Percentiles rank a stretch among this genome's conserved stretches.
Conservation (phyloP, 2,797 vertebrate genomes). For the Octomys mimax region DNA sequence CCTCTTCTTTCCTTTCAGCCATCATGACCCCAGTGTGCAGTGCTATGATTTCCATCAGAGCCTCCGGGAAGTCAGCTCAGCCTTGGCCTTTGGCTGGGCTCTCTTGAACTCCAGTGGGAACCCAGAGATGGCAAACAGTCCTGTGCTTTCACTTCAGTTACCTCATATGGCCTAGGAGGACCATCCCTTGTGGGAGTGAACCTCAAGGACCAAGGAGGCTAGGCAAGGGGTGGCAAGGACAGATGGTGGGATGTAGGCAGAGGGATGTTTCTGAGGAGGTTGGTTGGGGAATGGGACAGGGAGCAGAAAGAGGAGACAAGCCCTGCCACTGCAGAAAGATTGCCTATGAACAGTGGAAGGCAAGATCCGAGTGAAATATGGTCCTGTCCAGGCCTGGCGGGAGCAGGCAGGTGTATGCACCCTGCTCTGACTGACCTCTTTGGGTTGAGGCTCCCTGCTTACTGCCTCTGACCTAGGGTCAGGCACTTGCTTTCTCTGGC, state of each 20-base stretch:
- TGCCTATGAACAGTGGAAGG: background rate
- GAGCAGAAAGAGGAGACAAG: background rate
- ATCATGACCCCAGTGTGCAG: background rate
- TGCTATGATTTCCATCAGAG: background rate
- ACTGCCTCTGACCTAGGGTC: background rate
- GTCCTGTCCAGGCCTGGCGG: background rate
- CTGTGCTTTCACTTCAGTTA: background rate
- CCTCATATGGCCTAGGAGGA: background rate
- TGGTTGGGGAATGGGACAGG: background rate
- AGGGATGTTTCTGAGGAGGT: too few relatives aligned
- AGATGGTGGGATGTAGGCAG: background rate
- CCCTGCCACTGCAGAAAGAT: background rate
- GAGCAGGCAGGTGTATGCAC: accelerated
- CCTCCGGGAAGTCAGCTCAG: background rate
- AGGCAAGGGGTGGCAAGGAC: background rate
- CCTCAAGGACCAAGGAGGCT: background rate
- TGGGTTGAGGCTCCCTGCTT: background rate
- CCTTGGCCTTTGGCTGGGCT: background rate
- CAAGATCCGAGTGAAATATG: background rate
- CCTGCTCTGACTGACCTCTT: background rate
- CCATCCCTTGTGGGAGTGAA: background rate
- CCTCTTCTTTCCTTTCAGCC: background rate
- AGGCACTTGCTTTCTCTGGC: background rate
- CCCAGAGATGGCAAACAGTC: background rate
- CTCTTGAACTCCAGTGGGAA: background rate